Conservation (phyloP, 2,113 vertebrate genomes). For the Cyprinodon variegatus region DNA sequence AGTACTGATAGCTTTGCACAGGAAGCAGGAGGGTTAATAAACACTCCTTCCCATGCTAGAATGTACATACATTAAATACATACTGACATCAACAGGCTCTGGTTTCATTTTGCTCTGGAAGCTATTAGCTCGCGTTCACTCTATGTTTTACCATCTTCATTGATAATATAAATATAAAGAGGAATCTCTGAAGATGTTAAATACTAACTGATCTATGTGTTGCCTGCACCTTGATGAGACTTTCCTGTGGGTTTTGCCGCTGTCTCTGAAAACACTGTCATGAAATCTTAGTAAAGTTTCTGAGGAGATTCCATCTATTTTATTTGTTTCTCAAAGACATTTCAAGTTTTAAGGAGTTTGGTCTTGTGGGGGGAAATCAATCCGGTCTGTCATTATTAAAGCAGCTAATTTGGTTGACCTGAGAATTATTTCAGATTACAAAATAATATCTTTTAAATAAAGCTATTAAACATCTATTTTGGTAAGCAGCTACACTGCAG, state of each 20-base stretch:
- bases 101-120: slow-evolving; percentile 66
- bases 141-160: slow-evolving; percentile 60
- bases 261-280: neutral
- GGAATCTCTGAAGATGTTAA: slow-evolving; percentile 62
- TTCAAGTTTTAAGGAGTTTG: neutral
- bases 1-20: slow-evolving; percentile 65
- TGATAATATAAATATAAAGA: slow-evolving; percentile 77
- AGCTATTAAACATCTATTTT: slow-evolving; percentile 24
- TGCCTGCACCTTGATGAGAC: slow-evolving; percentile 42
- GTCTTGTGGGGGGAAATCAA: neutral
- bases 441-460: slow-evolving; percentile 43
- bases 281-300: neutral
- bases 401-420: neutral
- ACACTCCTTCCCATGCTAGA: slow-evolving; percentile 6
- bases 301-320: neutral
- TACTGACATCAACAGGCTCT: slow-evolving; percentile 53
- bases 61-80: slow-evolving; percentile 27
- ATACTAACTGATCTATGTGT: slow-evolving; percentile 54
- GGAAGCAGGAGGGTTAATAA: slow-evolving; percentile 54
- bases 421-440: slow-evolving; percentile 33
- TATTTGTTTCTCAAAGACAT: neutral
- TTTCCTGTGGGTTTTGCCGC: slow-evolving; percentile 1
- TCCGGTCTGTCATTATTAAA: too few species aligned
- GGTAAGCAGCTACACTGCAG: slow-evolving; percentile 8
- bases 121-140: slow-evolving; percentile 70